Percentiles rank a stretch among this genome's conserved stretches.
These are phyloP conservation scores for Cladopsammia gracilis DNA, from an alignment of 64 coral and sea anemone species.

Conservation along the genomic window DNA sequence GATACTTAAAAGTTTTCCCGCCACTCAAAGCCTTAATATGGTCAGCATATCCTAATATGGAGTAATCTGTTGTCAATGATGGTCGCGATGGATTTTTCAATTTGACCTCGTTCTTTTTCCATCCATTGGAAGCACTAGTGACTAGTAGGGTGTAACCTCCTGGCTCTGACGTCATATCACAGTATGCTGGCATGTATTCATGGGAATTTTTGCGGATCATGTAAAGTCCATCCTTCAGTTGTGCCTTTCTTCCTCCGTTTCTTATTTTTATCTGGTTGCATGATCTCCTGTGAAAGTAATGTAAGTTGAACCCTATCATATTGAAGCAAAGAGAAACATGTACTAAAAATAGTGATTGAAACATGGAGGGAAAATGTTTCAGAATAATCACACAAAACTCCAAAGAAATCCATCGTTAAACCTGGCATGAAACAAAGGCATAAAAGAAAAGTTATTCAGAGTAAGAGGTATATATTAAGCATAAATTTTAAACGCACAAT, in stretches of 20 bases:
- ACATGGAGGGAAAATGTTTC: no score
- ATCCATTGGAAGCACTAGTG: constrained; percentile 12
- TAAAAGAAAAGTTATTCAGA: no score
- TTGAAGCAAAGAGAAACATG: no score
- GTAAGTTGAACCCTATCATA: no score
- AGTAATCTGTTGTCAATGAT: constrained; percentile 53
- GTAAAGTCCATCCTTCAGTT: constrained; percentile 30
- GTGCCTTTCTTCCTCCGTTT: neutral
- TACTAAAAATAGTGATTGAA: no score
- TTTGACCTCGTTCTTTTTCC: constrained; percentile 41
- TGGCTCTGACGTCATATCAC: constrained; percentile 52
- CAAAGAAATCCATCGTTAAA: no score
- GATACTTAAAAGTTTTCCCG: constrained; percentile 57
- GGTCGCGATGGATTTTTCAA: constrained; percentile 41
- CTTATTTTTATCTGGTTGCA: constrained; percentile 53
- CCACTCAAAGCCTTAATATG: constrained; percentile 59
- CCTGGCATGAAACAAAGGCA: no score
- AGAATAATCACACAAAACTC: no score
- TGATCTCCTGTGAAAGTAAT: constrained; percentile 39
- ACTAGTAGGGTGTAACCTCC: constrained; percentile 62
- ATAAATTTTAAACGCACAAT: no score
- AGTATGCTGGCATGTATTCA: constrained; percentile 64
- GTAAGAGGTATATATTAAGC: no score
- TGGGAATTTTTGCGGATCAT: constrained; percentile 30
- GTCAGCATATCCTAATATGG: constrained; percentile 60